Base-by-base conservation (phyloP, 2,113 vertebrate species). In the Pholis gunnellus region DNA sequence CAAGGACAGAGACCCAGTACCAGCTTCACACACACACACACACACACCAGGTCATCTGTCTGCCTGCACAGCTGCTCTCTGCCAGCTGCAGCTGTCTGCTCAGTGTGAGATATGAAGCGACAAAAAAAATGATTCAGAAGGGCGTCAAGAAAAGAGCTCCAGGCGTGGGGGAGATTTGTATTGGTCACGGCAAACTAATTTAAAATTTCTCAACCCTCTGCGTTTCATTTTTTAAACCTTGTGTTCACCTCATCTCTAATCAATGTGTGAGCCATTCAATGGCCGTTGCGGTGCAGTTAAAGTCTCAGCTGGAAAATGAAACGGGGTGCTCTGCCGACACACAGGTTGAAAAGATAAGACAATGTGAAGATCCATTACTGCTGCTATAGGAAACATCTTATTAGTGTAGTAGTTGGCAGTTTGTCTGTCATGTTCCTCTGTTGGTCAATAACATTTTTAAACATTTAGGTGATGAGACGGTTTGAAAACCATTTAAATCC, bases 61-160 rank as follows among this genome's bases (percentile, higher is more conserved):
- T 85, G 85, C 70, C 71, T 48, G 80, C 82, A 79, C 89, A 89
- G 87, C 92, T 87, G 82, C 42, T 75, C 20, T 38, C 25, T 46
- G 52, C 79, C 75, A 42, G 79, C 85, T 86, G 91, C 88, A 89
- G 85, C 86, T 89, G 88, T 82, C 83, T 60, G 67, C 59, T 78
- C 76, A 6, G 38, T n/a, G 63, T 68, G 77, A 83, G 72, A 75
- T 78, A 76, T 66, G 71, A 77, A 72, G 42, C 66, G 65, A 60
- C 20, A 17, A n/a, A 18, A 31, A 17, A 64, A 54, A 79, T 75
- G 52, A 77, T 64, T 72, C 71, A 70, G 56, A 60, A 81, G 40
- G 9, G 38, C 66, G 1, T 25, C 1, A 13, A 18, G 59, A 59
- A 18, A 36, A 27, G 61, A 81, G 67, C 72, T 65, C 46, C 72